A percentile compares a stretch with the other conserved stretches of the same genome.
These are phyloP conservation scores for Drosophila gaucha DNA, from an alignment of 2,888 invertebrate genomes.

Conservation along the genomic window DNA sequence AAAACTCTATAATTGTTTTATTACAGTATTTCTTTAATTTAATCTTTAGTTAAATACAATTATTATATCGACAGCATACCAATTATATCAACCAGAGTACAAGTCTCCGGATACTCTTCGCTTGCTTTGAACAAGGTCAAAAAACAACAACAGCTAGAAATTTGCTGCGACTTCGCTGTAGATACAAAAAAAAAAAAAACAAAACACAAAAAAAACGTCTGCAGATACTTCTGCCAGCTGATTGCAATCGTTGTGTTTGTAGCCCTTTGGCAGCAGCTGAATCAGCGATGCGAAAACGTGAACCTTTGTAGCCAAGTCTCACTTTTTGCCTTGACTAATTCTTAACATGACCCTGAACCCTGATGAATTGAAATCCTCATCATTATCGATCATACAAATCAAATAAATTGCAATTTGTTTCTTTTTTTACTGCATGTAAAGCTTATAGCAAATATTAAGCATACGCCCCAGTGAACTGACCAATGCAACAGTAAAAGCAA, in stretches of 20 bases:
- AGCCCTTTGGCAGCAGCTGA: slow-evolving; percentile 6
- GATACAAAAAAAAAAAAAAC: background rate
- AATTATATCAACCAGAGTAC: background rate
- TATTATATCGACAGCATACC: background rate
- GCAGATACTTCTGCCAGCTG: slow-evolving; percentile 9
- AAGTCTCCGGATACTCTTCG: background rate
- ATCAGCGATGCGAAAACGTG: slow-evolving; percentile 11
- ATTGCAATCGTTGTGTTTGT: slow-evolving; percentile 22
- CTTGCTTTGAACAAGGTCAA: slow-evolving; percentile 9
- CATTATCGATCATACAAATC: background rate
- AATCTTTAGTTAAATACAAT: background rate
- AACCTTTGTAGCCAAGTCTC: slow-evolving; percentile 15
- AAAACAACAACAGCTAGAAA: background rate
- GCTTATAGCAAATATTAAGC: slow-evolving; percentile 16
- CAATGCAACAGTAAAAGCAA: slow-evolving; percentile 7
- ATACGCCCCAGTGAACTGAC: slow-evolving; percentile 29
- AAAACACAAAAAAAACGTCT: background rate
- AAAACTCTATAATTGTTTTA: no score
- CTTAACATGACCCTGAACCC: slow-evolving; percentile 22
- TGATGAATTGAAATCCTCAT: background rate
- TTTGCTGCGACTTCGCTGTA: background rate
- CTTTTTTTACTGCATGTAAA: background rate
- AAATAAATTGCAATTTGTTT: no score
- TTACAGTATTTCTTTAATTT: no score
- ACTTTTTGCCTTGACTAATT: slow-evolving; percentile 19